phyloP scores from a whole-genome alignment of 2,888 invertebrate species.

The Tinea pellionella region DNA sequence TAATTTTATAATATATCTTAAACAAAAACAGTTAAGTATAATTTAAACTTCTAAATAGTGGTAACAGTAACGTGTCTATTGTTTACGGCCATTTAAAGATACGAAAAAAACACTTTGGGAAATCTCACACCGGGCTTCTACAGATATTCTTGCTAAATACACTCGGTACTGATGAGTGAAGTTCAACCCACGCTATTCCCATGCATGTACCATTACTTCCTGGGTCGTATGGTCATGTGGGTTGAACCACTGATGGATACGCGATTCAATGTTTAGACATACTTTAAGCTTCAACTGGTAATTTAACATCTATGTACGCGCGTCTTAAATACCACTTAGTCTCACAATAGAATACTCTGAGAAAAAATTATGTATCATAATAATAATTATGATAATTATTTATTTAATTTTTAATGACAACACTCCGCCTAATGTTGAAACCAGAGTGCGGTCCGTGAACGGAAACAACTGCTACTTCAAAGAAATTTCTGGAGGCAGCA shows the following conservation, averaged over 20 bases:
- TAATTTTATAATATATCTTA: neutral
- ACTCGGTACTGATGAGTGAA: neutral
- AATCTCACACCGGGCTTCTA: neutral
- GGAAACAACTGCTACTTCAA: no score
- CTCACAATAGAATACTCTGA: neutral
- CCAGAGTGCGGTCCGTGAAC: no score
- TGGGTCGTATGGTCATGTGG: conserved; percentile 28
- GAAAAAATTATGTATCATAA: neutral
- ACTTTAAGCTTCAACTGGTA: neutral
- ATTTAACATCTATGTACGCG: neutral
- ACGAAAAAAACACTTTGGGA: neutral
- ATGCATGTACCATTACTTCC: neutral
- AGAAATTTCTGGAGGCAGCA: no score
- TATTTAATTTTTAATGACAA: no score
- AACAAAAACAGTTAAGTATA: neutral
- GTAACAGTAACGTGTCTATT: neutral
- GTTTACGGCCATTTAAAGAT: neutral
- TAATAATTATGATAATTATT: no score
- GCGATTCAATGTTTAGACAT: conserved; percentile 15
- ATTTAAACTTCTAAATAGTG: neutral
- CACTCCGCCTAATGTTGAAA: no score
- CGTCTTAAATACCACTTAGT: neutral
- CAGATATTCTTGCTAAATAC: neutral
- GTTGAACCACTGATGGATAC: conserved; percentile 30
- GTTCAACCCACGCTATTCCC: conserved; percentile 2